Conservation (phyloP, 2,797 vertebrate species). For the Craterocephalus amniculus region DNA sequence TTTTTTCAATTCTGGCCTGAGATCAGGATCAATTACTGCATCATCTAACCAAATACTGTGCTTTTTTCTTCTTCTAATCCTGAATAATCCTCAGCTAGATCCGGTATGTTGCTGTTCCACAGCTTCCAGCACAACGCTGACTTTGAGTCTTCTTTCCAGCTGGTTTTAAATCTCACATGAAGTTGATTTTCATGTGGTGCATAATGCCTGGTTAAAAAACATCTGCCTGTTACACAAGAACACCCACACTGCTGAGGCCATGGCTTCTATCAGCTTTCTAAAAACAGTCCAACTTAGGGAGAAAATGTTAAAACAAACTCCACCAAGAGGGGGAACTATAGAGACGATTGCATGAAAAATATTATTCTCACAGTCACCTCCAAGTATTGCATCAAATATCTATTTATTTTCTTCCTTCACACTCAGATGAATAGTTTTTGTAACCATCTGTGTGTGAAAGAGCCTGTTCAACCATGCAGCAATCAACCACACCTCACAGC, state of each 20-base stretch:
- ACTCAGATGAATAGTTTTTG: constrained; percentile 10
- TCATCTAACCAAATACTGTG: background rate
- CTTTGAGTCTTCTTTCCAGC: constrained; percentile 22
- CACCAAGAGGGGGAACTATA: constrained; percentile 11
- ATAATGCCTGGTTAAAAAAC: constrained; percentile 63
- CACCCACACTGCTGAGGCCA: constrained; percentile 64
- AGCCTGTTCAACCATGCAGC: constrained; percentile 24
- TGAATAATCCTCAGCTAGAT: constrained; percentile 23
- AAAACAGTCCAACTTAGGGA: constrained; percentile 62
- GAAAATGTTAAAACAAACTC: constrained; percentile 46
- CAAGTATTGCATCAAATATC: background rate
- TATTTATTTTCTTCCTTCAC: background rate
- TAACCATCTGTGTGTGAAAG: constrained; percentile 2
- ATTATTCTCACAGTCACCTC: background rate
- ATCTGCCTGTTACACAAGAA: constrained; percentile 69
- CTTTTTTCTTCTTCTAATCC: background rate
- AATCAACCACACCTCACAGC: constrained; percentile 51
- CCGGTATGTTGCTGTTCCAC: background rate
- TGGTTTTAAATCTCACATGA: constrained; percentile 25
- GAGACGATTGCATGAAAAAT: background rate
- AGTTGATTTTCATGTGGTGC: constrained; percentile 38
- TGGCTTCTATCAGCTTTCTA: constrained; percentile 45
- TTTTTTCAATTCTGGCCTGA: background rate
- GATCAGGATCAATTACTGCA: background rate
- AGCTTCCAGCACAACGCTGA: constrained; percentile 10